Percentiles rank a stretch among this genome's conserved stretches.
These are phyloP conservation scores for Pycnonotus jocosus DNA, from an alignment of 2,113 vertebrate genomes.

Conservation along the genomic window DNA sequence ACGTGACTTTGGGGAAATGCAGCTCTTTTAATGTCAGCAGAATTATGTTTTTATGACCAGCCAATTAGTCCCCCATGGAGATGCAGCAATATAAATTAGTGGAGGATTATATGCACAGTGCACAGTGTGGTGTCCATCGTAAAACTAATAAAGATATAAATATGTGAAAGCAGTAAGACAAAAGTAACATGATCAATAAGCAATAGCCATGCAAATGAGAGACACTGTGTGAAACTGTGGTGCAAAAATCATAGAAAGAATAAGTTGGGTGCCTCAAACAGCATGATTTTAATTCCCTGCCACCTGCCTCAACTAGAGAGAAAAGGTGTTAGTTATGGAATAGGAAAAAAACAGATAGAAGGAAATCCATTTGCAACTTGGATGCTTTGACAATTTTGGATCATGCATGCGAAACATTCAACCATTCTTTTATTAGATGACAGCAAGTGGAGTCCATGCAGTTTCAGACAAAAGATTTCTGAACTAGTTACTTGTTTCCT, in stretches of 20 bases:
- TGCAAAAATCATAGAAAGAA: constrained; percentile 32
- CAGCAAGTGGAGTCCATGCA: constrained; percentile 64
- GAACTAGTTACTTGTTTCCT: constrained; percentile 46
- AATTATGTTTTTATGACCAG: neutral
- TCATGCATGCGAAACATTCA: constrained; percentile 77
- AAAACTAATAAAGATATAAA: constrained; percentile 1
- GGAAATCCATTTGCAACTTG: constrained; percentile 66
- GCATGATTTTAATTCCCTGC: neutral
- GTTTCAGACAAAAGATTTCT: constrained; percentile 68
- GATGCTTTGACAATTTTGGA: constrained; percentile 82
- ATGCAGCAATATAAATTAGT: neutral
- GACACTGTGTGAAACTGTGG: neutral
- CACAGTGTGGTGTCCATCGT: neutral
- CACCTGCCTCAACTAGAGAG: neutral
- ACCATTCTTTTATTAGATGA: constrained; percentile 66
- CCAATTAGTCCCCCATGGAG: neutral
- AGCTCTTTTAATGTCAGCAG: neutral
- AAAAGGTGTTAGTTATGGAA: constrained; percentile 38
- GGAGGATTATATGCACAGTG: neutral
- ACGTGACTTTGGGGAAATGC: neutral
- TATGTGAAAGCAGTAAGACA: neutral
- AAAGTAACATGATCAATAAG: constrained; percentile 10
- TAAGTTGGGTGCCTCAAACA: neutral
- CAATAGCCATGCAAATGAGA: constrained; percentile 25
- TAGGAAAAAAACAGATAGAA: constrained; percentile 48